Evolutionary conservation across 1,140 invertebrate species (phyloP), one percentile per base, ranked within the genome.

Genomic region (Anoplophora glabripennis): DNA sequence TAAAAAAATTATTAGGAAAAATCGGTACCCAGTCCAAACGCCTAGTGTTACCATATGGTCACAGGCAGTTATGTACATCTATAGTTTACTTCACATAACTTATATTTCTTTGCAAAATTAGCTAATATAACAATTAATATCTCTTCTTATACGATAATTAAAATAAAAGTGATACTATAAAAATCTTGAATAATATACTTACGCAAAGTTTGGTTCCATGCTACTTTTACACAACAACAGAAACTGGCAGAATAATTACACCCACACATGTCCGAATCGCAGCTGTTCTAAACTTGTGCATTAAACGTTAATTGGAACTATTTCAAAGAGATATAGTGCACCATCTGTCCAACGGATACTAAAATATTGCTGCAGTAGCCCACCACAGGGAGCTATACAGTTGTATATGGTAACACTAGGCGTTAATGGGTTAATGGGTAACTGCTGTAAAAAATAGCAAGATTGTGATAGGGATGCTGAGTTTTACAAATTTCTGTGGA

Each of bases 11-110:
- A n/a, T n/a, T n/a, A n/a, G n/a, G 9, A 18, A 47, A 17, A 33
- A 47, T 17, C 9, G 21, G 10, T 12, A 5, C 10, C 9, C 33
- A 47, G 15, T 47, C 11, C 7, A 47, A 47, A 47, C 21, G 21
- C 45, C 45, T 47, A 47, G 45, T 17, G 17, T 47, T 15, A 47
- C 45, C 45, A 28, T 47, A 18, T 18, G 21, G 45, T 47, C 18
- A 47, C 45, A 12, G 12, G 12, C 18, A 37, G n/a, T n/a, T n/a
- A n/a, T n/a, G 7, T n/a, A 44, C 41, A 44, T n/a, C 36, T 37
- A 17, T 9, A 44, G 14, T 17, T 15, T 15, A 42, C n/a, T 7
- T 42, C n/a, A 42, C 7, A 42, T 10, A 42, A 42, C 40, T 15
- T 42, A n/a, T 14, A 44, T 15, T 44, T 17, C 14, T 15, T 8